Conservation (phyloP, 53 echinoderm and acorn worm species). For the Antedon mediterranea region DNA sequence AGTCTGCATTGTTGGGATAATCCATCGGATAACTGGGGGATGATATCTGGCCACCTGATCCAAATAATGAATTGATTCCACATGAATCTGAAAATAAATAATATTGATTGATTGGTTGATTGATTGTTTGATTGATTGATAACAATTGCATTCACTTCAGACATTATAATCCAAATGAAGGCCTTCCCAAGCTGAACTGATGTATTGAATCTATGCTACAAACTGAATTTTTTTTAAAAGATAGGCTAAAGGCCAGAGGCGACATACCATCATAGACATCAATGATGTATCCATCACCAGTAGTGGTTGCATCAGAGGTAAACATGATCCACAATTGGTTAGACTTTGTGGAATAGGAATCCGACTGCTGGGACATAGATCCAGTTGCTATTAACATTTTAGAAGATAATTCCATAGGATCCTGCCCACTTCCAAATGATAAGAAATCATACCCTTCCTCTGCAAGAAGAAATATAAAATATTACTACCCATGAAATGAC, state of each 20-base stretch:
- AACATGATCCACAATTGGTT: conserved; percentile 34
- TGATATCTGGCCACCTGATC: conserved; percentile 24
- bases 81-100: conserved; percentile 36
- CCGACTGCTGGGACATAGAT: neutral
- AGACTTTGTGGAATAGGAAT: conserved; percentile 4
- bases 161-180: too few relatives aligned
- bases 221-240: too few relatives aligned
- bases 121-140: too few relatives aligned
- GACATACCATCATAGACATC: conserved; percentile 58
- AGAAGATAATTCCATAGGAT: conserved; percentile 9
- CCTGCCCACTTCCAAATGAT: conserved; percentile 44
- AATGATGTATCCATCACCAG: conserved; percentile 23
- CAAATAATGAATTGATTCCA: conserved; percentile 24
- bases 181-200: too few relatives aligned
- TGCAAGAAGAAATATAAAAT: conserved; percentile 8
- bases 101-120: too few relatives aligned
- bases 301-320: conserved; percentile 24
- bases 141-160: too few relatives aligned
- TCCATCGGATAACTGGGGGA: conserved; percentile 46
- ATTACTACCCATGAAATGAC: too few relatives aligned
- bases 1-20: conserved; percentile 59
- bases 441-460: conserved; percentile 56
- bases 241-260: too few relatives aligned
- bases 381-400: conserved; percentile 36
- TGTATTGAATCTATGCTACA: too few relatives aligned